Conservation (phyloP, 2,888 invertebrate species). For the Synanthedon vespiformis region DNA sequence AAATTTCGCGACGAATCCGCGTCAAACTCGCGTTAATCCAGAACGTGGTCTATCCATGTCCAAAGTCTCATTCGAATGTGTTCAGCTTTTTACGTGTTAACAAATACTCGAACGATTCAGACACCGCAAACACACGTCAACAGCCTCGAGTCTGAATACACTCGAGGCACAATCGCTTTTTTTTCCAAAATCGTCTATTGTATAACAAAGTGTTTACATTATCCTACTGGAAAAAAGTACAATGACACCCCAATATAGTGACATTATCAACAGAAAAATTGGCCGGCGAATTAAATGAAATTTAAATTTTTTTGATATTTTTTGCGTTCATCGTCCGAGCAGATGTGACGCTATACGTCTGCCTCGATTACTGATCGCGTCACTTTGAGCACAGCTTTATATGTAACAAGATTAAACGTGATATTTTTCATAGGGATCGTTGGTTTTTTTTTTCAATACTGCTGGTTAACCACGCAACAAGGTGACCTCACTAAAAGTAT, state of each 20-base stretch:
- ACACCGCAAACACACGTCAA: too few relatives aligned
- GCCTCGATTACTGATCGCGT: conserved; percentile 53
- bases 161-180: conserved; percentile 26
- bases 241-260: conserved; percentile 49
- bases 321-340: conserved; percentile 40
- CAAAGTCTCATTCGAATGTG: too few relatives aligned
- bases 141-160: conserved; percentile 10
- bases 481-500: background rate
- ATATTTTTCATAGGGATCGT: conserved; percentile 37
- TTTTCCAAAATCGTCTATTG: conserved; percentile 26
- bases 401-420: conserved; percentile 39
- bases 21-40: too few relatives aligned
- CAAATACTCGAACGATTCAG: too few relatives aligned
- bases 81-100: too few relatives aligned
- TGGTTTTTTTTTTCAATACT: conserved; percentile 18
- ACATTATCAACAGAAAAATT: conserved; percentile 63
- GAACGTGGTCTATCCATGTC: too few relatives aligned
- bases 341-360: conserved; percentile 50
- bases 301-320: conserved; percentile 43
- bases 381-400: conserved; percentile 54
- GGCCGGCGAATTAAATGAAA: conserved; percentile 37
- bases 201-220: conserved; percentile 51
- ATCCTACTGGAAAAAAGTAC: conserved; percentile 20
- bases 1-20: too few relatives aligned
- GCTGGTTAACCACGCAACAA: conserved; percentile 15